phyloP scores from a whole-genome alignment of 2,888 invertebrate genomes.

The Cheilosia pagana region DNA sequence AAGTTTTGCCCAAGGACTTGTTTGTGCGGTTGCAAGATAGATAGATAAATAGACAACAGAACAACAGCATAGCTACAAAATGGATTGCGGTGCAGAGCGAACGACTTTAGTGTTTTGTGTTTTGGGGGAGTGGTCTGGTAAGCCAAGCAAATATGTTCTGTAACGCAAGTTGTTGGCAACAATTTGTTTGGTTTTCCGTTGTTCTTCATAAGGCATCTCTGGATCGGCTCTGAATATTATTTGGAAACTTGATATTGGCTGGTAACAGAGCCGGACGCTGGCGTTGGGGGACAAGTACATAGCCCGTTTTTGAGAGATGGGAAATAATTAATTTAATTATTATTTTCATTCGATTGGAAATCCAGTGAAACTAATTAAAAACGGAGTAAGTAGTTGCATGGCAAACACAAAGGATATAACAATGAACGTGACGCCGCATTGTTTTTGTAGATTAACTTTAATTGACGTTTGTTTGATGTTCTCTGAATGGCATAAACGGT shows the following conservation, averaged over 20 bases:
- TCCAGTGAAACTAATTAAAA: constrained; percentile 27
- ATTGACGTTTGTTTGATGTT: constrained; percentile 17
- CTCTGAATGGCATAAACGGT: neutral
- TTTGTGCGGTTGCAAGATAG: constrained; percentile 42
- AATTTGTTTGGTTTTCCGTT: neutral
- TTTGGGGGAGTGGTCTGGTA: neutral
- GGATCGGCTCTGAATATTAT: no score
- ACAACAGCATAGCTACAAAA: neutral
- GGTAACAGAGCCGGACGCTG: no score
- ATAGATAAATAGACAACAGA: neutral
- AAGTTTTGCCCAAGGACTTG: constrained; percentile 52
- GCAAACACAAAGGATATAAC: neutral
- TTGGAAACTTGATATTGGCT: no score
- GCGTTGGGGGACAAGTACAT: no score
- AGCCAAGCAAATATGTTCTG: neutral
- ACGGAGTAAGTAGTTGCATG: neutral
- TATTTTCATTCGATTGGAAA: constrained; percentile 7
- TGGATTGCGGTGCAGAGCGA: neutral
- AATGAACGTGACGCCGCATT: constrained; percentile 4
- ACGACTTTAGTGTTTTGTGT: neutral
- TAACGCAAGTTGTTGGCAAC: neutral
- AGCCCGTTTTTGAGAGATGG: neutral
- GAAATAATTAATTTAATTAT: constrained; percentile 16
- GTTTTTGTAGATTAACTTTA: constrained; percentile 12
- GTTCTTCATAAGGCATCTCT: no score